Base-by-base conservation (phyloP, 92 coral and sea anemone species). In the Epizoanthus scotinus region DNA sequence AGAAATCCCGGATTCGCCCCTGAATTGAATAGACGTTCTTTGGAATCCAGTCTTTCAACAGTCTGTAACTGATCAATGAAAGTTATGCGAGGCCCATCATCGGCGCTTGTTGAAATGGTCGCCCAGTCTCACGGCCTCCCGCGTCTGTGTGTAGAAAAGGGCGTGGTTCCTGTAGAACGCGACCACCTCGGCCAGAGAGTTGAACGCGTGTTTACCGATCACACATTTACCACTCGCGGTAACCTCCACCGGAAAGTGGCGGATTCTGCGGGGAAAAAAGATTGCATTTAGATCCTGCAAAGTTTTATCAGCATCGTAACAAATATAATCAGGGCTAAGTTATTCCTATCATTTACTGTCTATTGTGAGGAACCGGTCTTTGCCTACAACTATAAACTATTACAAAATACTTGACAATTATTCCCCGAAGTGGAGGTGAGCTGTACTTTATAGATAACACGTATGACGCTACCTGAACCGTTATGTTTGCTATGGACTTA, bases 221-320 rank as follows among this genome's bases (percentile, higher is more conserved):
- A 86, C 93, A 58, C 91, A 90, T 47, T 91, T 94, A 25, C 94
- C 94, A 19, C 98, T 93, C 21, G 97, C 91, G 6, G 98, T 86
- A 15, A 89, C 86, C 77, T 95, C 98, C 10, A 95, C 90, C 5
- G 98, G 98, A 83, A 95, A 95, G 73, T 95, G 98, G n/a, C 97
- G 98, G 70, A 95, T 87, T 83, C 98, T 95, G 82, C 8, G 85
- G 83, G 8, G 47, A 59, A 77, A 22, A 63, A 71, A 68, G n/a
- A 67, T 47, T 34, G 6, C 40, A 34, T 34, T 34, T 34, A 34
- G 40, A 34, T 34, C 40, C 2, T 34, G 5, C 10, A 47, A 52
- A 62, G 24, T 20, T 19, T 14, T 70, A 34, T 34, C 0, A 70
- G 54, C 18, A 34, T 70, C 17, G 3, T 3, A 31, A 9, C 8